These are phyloP conservation scores for Autographa pulchrina DNA, from an alignment of 2,888 invertebrate genomes.

Conservation along the genomic window DNA sequence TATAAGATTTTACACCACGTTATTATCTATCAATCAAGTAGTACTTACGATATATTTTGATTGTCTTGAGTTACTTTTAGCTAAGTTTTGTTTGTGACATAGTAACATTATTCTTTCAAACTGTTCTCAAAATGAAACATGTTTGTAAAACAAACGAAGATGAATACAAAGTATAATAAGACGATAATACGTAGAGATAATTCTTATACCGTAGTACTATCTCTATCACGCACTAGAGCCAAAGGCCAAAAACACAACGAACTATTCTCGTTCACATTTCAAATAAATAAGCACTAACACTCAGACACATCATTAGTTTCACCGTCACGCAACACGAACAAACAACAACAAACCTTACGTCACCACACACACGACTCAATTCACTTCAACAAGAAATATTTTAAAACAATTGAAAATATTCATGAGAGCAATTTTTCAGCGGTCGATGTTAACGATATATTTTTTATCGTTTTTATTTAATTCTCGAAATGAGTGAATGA, in stretches of 20 bases:
- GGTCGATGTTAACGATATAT: conserved; percentile 50
- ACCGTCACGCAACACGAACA: conserved; percentile 62
- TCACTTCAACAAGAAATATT: conserved; percentile 61
- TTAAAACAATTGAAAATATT: conserved; percentile 65
- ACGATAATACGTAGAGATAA: conserved; percentile 27
- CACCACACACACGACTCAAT: conserved; percentile 73
- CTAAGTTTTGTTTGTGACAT: too few relatives aligned
- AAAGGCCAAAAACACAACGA: conserved; percentile 49
- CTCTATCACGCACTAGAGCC: conserved; percentile 34
- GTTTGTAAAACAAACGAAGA: neutral
- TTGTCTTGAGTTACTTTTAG: too few relatives aligned
- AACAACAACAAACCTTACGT: conserved; percentile 69
- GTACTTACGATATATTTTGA: too few relatives aligned
- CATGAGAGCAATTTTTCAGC: conserved; percentile 71
- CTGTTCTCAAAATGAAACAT: too few relatives aligned
- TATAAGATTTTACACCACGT: too few relatives aligned
- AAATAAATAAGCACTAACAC: conserved; percentile 60
- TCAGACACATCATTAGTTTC: conserved; percentile 75
- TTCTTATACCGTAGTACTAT: conserved; percentile 29
- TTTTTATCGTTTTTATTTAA: conserved; percentile 41
- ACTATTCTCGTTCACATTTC: conserved; percentile 58
- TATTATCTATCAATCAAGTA: too few relatives aligned
- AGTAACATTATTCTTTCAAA: too few relatives aligned
- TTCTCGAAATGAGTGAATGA: conserved; percentile 51
- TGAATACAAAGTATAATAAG: conserved; percentile 17